Evolutionary conservation across 2,113 vertebrate genomes (phyloP).

Genomic region (Epinephelus fuscoguttatus): DNA sequence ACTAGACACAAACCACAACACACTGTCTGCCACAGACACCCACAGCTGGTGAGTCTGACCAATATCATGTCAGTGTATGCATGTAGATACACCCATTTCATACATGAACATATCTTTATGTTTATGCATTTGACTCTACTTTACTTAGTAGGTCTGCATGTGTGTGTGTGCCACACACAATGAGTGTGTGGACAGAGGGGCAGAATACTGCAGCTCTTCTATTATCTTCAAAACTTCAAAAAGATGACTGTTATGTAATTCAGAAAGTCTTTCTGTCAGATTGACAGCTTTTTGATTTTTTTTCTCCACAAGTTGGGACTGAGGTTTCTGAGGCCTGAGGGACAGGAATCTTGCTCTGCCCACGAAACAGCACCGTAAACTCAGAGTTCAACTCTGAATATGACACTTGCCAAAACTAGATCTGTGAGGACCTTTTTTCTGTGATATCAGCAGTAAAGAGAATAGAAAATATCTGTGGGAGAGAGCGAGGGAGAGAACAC

Average conservation of each 20-base stretch:
- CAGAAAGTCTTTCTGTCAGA: conserved; percentile 6
- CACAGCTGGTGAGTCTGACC: neutral
- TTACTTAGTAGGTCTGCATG: neutral
- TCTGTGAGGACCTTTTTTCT: conserved; percentile 19
- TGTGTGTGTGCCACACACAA: neutral
- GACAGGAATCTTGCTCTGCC: neutral
- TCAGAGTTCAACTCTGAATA: conserved; percentile 19
- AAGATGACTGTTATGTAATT: neutral
- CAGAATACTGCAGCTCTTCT: neutral
- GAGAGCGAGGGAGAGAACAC: neutral
- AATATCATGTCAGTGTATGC: neutral
- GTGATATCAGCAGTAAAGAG: conserved; percentile 55
- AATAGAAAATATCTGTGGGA: conserved; percentile 34
- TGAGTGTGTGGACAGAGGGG: neutral
- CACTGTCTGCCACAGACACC: neutral
- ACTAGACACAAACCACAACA: conserved; percentile 22
- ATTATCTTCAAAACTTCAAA: neutral
- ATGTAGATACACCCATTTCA: neutral
- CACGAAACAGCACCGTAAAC: conserved; percentile 18
- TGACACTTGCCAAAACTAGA: conserved; percentile 1
- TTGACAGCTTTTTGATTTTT: conserved; percentile 1
- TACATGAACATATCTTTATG: neutral
- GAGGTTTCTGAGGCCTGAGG: conserved; percentile 23
- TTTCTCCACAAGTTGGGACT: conserved; percentile 3
- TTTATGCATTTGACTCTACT: neutral